Evolutionary conservation across 2,113 vertebrate genomes (phyloP).

Genomic region (Pedionomus torquatus): DNA sequence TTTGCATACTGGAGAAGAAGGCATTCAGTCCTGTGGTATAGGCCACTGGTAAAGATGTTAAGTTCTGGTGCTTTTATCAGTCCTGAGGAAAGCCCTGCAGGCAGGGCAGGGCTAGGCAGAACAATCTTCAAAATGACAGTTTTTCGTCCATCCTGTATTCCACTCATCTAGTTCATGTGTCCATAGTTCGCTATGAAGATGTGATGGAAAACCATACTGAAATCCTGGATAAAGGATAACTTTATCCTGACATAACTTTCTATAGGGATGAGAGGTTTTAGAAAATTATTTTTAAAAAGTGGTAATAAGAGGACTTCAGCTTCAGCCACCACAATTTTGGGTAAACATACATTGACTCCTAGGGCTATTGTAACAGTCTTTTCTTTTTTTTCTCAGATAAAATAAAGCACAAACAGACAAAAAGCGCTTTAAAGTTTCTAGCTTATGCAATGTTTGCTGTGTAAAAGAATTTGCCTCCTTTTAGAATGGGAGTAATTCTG

Average conservation of each 20-base stretch:
- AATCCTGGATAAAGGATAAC: neutral
- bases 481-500: neutral
- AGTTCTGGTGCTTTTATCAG: neutral
- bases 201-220: neutral
- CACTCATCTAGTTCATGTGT: neutral
- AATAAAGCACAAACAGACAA: neutral
- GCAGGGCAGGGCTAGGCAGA: neutral
- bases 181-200: neutral
- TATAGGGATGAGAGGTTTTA: neutral
- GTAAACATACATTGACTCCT: neutral
- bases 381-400: neutral
- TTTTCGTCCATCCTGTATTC: neutral
- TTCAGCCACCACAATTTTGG: neutral
- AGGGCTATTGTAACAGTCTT: neutral
- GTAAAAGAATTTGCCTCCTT: neutral
- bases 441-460: neutral
- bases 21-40: neutral
- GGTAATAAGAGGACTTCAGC: neutral
- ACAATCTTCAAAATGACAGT: neutral
- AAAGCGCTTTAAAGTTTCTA: neutral
- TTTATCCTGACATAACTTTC: neutral
- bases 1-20: neutral
- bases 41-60: neutral
- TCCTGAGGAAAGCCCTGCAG: neutral
- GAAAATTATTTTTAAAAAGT: neutral